Conservation (phyloP, 2,888 invertebrate genomes). For the Lapara coniferarum region DNA sequence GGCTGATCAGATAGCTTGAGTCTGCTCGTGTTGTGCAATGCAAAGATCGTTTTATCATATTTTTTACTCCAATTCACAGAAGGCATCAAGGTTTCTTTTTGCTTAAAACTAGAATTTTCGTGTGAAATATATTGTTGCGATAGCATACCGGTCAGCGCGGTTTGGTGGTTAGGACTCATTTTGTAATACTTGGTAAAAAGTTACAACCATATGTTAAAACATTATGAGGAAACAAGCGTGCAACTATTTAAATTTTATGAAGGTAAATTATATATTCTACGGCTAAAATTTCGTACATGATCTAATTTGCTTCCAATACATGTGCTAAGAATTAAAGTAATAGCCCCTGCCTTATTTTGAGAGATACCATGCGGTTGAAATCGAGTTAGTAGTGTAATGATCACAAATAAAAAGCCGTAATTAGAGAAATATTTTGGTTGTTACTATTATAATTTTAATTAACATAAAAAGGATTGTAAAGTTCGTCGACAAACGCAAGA, state of each 20-base stretch:
- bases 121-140: background rate
- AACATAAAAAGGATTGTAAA: no score
- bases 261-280: background rate
- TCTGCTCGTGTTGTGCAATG: slow-evolving; percentile 1
- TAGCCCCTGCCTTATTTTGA: background rate
- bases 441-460: no score
- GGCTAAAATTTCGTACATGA: background rate
- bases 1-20: slow-evolving; percentile 1
- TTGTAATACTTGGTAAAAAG: slow-evolving; percentile 21
- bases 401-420: no score
- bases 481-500: no score
- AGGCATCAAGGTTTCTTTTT: background rate
- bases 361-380: slow-evolving; percentile 5
- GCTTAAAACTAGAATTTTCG: background rate
- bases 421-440: no score
- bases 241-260: slow-evolving; percentile 10
- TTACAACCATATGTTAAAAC: slow-evolving; percentile 19
- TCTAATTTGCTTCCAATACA: slow-evolving; percentile 14
- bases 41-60: slow-evolving; percentile 11
- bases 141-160: background rate
- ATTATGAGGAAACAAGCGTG: slow-evolving; percentile 11
- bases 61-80: slow-evolving; percentile 1
- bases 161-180: background rate
- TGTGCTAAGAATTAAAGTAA: background rate
- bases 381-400: no score